Evolutionary conservation across 2,888 invertebrate species (phyloP), one percentile per base, ranked within the genome.

Genomic region (Diaperis boleti): DNA sequence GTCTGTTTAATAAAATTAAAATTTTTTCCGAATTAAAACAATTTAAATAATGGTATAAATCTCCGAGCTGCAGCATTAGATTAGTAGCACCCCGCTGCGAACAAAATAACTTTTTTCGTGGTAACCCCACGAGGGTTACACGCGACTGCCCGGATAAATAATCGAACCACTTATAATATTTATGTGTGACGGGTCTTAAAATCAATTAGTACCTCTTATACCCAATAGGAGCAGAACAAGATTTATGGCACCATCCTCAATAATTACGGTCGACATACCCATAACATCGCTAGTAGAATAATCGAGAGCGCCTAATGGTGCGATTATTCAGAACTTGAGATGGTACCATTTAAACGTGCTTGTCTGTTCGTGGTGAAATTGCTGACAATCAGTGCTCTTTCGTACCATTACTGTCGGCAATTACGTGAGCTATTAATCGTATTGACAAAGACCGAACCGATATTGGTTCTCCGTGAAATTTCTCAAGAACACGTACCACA

Each of bases 381-480:
- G 31, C 42, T 54, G 41, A 31, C 42, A 54, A 42, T 54, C 54
- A 31, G 29, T 54, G 10, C 54, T 31, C 54, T 41, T 54, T 31
- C 17, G 54, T 54, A 54, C 44, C 56, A 56, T 56, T 56, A 56
- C 44, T 44, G 44, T 33, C 22, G 56, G 33, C 44, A 56, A 44
- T 56, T 56, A 44, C 44, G 33, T 37, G 33, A 45, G 44, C 45
- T 35, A 45, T 54, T 54, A 56, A 56, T 35, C 37, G 45, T 56
- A 37, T 56, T 56, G 56, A 56, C 56, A 56, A 56, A 45, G 56
- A 35, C 35, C 44, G 33, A 2, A 20, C 18, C 45, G 20, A 31
- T 56, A 31, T 56, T 54, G 54, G 11, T 54, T 15, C 20, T 56
- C 17, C 17, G 56, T 35, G 45, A 56, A 45, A 56, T 44, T 45